These are phyloP conservation scores for Melangyna quadrimaculata DNA, from an alignment of 2,888 invertebrate genomes.

Conservation along the genomic window DNA sequence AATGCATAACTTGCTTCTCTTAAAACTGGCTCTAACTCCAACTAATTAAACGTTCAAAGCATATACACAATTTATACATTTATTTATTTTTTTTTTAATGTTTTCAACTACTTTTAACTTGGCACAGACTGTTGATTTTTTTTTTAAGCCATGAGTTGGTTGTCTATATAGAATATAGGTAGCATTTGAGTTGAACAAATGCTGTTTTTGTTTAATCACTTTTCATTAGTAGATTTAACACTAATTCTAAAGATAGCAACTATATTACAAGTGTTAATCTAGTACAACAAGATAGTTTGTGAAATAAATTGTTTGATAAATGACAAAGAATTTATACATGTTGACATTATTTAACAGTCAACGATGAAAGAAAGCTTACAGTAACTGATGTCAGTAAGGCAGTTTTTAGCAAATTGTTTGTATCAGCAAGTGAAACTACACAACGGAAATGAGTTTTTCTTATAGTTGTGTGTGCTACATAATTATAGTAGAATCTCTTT, in stretches of 20 bases:
- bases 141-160: neutral
- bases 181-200: neutral
- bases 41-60: constrained; percentile 57
- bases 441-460: too few species aligned
- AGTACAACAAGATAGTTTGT: neutral
- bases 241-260: neutral
- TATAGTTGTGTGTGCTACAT: too few species aligned
- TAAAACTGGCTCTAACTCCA: constrained; percentile 48
- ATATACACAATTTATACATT: neutral
- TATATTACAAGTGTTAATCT: constrained; percentile 1
- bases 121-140: neutral
- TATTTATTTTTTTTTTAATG: constrained; percentile 11
- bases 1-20: constrained; percentile 60
- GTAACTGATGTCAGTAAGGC: neutral
- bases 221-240: constrained; percentile 45
- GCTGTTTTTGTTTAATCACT: constrained; percentile 50
- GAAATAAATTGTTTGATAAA: neutral
- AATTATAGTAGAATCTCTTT: too few species aligned
- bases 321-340: neutral
- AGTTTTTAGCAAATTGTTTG: neutral
- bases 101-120: constrained; percentile 35
- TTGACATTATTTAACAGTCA: neutral
- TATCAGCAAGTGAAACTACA: too few species aligned
- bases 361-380: neutral
- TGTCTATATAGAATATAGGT: neutral